Conservation (phyloP, 1,140 invertebrate genomes). For the Scylla paramamosain region DNA sequence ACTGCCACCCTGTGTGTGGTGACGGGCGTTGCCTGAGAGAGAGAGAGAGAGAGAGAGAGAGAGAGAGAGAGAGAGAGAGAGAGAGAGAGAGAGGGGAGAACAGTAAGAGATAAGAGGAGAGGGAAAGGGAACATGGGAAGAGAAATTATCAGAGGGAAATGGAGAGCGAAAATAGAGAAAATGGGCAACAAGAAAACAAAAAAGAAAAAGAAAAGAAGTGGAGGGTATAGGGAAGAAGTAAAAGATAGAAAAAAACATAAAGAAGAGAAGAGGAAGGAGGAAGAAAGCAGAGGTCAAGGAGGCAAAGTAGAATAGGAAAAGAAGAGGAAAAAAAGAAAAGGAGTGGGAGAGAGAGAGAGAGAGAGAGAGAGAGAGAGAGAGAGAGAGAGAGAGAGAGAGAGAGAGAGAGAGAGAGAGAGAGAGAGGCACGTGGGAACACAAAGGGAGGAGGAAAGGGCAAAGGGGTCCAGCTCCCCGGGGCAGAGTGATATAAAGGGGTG, state of each 20-base stretch:
- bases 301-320: background rate
- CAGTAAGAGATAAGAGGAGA: background rate
- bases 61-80: background rate
- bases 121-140: background rate
- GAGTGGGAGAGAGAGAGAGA: background rate
- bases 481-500: background rate
- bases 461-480: background rate
- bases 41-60: constrained; percentile 16
- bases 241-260: too few relatives aligned
- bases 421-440: background rate
- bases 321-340: background rate
- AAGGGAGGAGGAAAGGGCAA: background rate
- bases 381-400: background rate
- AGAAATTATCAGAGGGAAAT: too few relatives aligned
- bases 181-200: background rate
- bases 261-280: background rate
- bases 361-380: background rate
- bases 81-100: background rate
- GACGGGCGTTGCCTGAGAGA: constrained; percentile 5
- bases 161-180: background rate
- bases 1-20: constrained; percentile 1
- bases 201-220: background rate
- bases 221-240: background rate
- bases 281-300: background rate
- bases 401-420: background rate